Percentiles rank a stretch among this genome's conserved stretches.
Evolutionary conservation across 2,113 vertebrate genomes (phyloP).

Genomic region (Gallinago jamesoni): DNA sequence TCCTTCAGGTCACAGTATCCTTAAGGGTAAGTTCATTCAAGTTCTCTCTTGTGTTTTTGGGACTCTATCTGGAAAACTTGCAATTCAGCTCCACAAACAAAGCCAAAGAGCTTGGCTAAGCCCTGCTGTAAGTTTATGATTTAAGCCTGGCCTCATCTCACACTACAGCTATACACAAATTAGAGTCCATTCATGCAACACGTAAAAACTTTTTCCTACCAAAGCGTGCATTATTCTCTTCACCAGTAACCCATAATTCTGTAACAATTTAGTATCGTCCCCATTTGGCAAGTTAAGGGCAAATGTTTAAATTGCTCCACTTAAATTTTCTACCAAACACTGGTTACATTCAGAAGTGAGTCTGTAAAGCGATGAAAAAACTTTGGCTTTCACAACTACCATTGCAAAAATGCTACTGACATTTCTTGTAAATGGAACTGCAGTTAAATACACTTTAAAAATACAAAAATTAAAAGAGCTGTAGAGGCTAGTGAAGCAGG

Average conservation of each 20-base stretch:
- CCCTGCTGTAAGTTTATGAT: background rate
- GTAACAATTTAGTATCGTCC: background rate
- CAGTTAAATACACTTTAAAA: slow-evolving; percentile 29
- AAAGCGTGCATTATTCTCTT: background rate
- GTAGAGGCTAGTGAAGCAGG: slow-evolving; percentile 15
- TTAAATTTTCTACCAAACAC: slow-evolving; percentile 1
- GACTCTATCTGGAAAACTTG: background rate
- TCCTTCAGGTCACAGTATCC: background rate
- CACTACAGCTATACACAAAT: background rate
- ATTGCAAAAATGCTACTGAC: slow-evolving; percentile 3
- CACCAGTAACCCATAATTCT: background rate
- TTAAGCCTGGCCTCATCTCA: background rate
- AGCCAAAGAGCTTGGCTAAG: background rate
- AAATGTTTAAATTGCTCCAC: background rate
- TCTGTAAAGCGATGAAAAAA: background rate
- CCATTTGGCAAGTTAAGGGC: slow-evolving; percentile 19
- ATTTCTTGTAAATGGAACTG: slow-evolving; percentile 14
- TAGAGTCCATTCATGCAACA: background rate
- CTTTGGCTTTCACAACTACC: background rate
- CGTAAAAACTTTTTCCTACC: background rate
- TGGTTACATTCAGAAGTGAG: background rate
- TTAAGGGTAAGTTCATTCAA: background rate
- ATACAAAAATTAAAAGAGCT: slow-evolving; percentile 32
- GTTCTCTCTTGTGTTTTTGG: background rate
- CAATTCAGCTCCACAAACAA: background rate